These are phyloP conservation scores for Trypoxylon attenuatum DNA, from an alignment of 2,888 invertebrate species.

Conservation along the genomic window DNA sequence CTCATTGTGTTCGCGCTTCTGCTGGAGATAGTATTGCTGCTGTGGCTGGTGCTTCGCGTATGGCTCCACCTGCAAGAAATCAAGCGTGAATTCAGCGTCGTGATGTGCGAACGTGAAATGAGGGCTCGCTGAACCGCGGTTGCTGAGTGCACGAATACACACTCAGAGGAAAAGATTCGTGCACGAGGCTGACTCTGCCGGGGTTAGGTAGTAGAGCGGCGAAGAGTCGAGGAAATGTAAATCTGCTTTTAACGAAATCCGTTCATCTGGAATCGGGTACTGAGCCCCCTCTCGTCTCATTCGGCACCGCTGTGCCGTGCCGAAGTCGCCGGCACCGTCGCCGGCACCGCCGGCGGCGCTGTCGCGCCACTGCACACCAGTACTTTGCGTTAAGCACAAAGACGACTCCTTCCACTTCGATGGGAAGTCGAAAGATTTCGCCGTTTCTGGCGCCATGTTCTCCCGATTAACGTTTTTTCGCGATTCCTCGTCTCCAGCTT, in stretches of 20 bases:
- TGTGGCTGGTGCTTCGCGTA: constrained; percentile 48
- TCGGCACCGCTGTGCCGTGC: neutral
- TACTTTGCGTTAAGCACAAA: constrained; percentile 50
- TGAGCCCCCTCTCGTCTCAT: constrained; percentile 32
- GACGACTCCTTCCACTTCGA: constrained; percentile 56
- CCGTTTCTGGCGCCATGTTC: constrained; percentile 44
- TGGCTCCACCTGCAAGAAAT: constrained; percentile 63
- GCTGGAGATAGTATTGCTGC: constrained; percentile 49
- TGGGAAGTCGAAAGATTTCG: constrained; percentile 56
- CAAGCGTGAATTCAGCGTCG: constrained; percentile 30
- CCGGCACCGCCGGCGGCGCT: constrained; percentile 7
- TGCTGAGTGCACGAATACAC: constrained; percentile 1
- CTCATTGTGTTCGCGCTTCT: constrained; percentile 45
- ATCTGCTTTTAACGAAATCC: constrained; percentile 63
- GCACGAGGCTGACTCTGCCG: no score
- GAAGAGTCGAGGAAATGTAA: constrained; percentile 55
- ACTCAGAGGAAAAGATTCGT: no score
- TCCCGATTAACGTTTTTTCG: constrained; percentile 43
- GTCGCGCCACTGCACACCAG: neutral
- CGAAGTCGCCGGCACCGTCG: neutral
- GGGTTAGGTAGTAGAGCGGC: no score
- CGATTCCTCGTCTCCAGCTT: neutral
- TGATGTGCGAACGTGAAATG: neutral
- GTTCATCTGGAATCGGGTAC: constrained; percentile 55
- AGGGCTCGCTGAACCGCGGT: constrained; percentile 6